These are phyloP conservation scores for Gasteruption jaculator DNA, from an alignment of 2,888 invertebrate genomes.

Conservation along the genomic window DNA sequence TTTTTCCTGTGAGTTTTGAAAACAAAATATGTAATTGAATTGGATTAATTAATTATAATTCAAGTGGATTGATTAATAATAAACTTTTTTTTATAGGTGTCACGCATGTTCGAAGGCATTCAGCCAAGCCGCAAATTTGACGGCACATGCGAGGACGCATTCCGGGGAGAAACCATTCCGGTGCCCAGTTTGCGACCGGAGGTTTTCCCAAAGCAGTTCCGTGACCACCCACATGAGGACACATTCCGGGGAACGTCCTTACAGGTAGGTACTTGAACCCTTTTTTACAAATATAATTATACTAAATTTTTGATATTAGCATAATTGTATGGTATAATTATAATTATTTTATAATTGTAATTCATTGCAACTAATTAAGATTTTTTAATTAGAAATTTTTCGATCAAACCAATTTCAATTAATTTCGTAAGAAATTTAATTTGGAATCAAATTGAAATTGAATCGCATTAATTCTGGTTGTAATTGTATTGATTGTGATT, in stretches of 20 bases:
- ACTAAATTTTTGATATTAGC: neutral
- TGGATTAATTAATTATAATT: neutral
- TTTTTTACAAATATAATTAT: neutral
- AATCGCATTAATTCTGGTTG: no score
- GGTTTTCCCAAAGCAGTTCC: conserved; percentile 92
- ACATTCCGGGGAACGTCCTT: conserved; percentile 99
- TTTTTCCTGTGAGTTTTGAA: no score
- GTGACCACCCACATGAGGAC: conserved; percentile 99
- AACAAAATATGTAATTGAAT: conserved; percentile 1
- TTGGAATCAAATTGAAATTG: no score
- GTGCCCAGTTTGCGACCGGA: conserved; percentile 94
- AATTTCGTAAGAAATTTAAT: no score
- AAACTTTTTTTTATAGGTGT: conserved; percentile 54
- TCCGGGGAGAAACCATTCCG: conserved; percentile 97
- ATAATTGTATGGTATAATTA: neutral
- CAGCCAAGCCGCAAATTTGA: conserved; percentile 96
- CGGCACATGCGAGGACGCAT: conserved; percentile 94
- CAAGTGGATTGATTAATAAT: no score
- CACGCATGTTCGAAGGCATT: conserved; percentile 95
- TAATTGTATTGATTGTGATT: no score
- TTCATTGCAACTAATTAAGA: neutral
- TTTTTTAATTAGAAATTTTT: neutral
- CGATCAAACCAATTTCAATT: neutral
- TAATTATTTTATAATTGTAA: no score
- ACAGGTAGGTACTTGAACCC: conserved; percentile 55